These are phyloP conservation scores for Aphelenchoides besseyi DNA, from an alignment of 1,140 invertebrate species.

Conservation along the genomic window DNA sequence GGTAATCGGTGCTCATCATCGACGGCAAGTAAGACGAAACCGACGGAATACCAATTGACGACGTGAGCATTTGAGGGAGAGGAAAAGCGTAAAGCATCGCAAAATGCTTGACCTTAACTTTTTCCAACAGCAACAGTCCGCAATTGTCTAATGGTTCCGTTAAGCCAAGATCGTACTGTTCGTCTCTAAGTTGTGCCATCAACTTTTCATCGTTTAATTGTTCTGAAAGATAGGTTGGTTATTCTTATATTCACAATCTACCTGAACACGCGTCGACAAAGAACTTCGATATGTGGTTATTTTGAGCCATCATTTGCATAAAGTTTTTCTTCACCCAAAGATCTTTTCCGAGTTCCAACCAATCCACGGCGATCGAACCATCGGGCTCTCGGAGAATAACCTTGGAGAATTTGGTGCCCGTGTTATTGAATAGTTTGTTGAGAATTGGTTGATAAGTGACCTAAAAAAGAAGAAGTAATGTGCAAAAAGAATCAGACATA, in stretches of 20 bases:
- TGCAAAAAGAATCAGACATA: slow-evolving; percentile 1
- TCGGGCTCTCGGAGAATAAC: slow-evolving; percentile 1
- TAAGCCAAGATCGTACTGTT: slow-evolving; percentile 33
- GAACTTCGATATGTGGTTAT: background rate
- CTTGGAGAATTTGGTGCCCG: background rate
- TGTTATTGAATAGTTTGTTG: background rate
- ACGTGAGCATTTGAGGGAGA: background rate
- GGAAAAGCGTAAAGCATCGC: background rate
- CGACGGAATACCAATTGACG: background rate
- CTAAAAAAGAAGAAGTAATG: background rate
- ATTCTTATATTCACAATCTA: background rate
- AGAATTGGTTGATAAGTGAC: background rate
- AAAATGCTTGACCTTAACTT: slow-evolving; percentile 25
- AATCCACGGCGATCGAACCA: background rate
- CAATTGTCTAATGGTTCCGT: slow-evolving; percentile 34
- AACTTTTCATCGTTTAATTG: background rate
- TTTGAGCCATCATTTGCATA: background rate
- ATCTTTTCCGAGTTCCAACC: background rate
- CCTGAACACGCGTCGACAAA: background rate
- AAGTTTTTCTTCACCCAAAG: background rate
- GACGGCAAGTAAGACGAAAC: background rate
- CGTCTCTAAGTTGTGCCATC: background rate
- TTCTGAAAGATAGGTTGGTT: background rate
- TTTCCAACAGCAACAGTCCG: slow-evolving; percentile 29
- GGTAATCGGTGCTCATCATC: background rate